A percentile compares a stretch with the other conserved stretches of the same genome.
These are phyloP conservation scores for Aleiodes alternator DNA, from an alignment of 2,888 invertebrate species.

Conservation along the genomic window DNA sequence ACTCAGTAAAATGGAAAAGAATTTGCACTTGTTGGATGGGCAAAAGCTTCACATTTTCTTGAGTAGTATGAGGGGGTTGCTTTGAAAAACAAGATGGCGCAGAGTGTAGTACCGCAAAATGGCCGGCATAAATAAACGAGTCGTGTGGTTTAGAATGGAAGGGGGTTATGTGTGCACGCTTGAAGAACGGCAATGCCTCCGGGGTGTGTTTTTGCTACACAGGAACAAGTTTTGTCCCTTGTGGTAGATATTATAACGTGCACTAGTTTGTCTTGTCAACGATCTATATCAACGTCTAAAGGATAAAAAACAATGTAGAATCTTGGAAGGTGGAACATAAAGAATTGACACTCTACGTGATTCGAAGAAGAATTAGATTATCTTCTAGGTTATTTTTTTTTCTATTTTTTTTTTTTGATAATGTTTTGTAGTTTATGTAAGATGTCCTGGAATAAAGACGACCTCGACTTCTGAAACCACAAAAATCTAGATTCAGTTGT, in stretches of 20 bases:
- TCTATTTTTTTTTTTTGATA: no score
- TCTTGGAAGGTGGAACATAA: neutral
- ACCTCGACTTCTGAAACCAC: no score
- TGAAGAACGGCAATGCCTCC: conserved; percentile 37
- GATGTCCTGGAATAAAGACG: no score
- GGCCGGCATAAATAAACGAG: conserved; percentile 70
- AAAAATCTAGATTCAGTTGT: conserved; percentile 3
- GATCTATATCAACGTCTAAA: neutral
- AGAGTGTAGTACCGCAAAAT: conserved; percentile 65
- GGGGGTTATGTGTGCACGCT: conserved; percentile 31
- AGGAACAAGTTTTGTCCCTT: conserved; percentile 55
- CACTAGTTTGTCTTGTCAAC: conserved; percentile 11
- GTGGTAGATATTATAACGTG: neutral
- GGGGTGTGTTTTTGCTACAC: conserved; percentile 24
- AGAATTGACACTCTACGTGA: neutral
- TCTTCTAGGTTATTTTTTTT: no score
- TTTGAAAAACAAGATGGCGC: conserved; percentile 72
- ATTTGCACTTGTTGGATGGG: conserved; percentile 59
- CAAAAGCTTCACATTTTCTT: conserved; percentile 43
- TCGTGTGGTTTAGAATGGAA: conserved; percentile 45
- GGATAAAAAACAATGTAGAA: neutral
- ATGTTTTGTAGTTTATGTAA: no score
- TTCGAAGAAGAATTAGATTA: no score
- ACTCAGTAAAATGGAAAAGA: conserved; percentile 47
- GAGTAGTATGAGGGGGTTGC: conserved; percentile 46